phyloP scores from a whole-genome alignment of 2,113 vertebrate genomes.

The Periophthalmodon schlosseri region DNA sequence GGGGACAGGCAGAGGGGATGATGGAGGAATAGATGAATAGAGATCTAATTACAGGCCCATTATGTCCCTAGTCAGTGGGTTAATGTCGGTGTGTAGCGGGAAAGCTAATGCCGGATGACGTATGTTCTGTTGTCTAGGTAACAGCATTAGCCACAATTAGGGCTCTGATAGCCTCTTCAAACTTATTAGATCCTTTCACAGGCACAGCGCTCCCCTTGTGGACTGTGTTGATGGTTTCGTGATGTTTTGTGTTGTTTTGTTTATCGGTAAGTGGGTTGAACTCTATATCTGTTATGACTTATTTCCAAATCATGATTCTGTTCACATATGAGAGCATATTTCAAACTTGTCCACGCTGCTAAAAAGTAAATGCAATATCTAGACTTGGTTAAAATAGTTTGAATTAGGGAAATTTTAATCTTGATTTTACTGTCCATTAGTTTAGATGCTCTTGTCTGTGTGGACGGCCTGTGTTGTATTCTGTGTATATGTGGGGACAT shows the following conservation, averaged over 20 bases:
- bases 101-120: constrained; percentile 76
- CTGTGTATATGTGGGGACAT: too few relatives aligned
- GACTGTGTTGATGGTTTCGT: constrained; percentile 14
- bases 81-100: constrained; percentile 76
- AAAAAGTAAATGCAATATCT: too few relatives aligned
- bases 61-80: constrained; percentile 73
- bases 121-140: constrained; percentile 74
- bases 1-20: constrained; percentile 55
- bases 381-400: too few relatives aligned
- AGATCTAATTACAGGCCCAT: constrained; percentile 79
- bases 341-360: not conserved
- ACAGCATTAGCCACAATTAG: constrained; percentile 74
- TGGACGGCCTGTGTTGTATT: not conserved
- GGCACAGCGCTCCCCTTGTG: constrained; percentile 56
- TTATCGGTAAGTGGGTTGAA: not conserved
- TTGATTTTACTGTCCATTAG: too few relatives aligned
- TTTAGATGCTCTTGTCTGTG: too few relatives aligned
- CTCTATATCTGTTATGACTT: not conserved
- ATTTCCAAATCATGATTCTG: not conserved
- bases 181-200: constrained; percentile 74
- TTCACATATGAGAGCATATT: not conserved
- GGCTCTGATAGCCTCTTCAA: constrained; percentile 73
- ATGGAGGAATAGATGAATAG: constrained; percentile 75
- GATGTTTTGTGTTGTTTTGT: constrained; percentile 12
- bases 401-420: too few relatives aligned